Evolutionary conservation across 2,113 vertebrate species (phyloP).

Genomic region (Zootoca vivipara): DNA sequence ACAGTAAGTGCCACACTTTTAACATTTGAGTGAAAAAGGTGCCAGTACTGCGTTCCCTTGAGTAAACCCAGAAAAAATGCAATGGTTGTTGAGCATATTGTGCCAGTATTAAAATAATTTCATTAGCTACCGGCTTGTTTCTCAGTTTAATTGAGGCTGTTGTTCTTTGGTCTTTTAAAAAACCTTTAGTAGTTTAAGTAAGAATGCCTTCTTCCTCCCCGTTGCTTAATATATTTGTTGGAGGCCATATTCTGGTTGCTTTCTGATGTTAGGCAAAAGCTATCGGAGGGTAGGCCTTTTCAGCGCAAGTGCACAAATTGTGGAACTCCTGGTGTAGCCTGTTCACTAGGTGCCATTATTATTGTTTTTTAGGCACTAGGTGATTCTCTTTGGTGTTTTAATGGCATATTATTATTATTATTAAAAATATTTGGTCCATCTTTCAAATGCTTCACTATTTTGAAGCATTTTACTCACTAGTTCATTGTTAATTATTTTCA

Average conservation of each 20-base stretch:
- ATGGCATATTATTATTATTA: neutral
- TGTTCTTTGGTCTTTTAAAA: neutral
- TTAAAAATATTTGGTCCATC: neutral
- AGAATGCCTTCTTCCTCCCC: neutral
- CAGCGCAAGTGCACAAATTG: neutral
- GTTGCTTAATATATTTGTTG: neutral
- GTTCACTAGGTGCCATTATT: neutral
- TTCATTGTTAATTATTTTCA: neutral
- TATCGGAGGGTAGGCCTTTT: neutral
- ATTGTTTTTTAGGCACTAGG: neutral
- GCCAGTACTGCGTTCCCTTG: too few relatives aligned
- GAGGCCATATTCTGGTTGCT: neutral
- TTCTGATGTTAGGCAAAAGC: neutral
- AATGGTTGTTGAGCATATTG: neutral
- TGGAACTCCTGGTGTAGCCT: neutral
- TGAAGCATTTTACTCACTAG: neutral
- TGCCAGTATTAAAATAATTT: neutral
- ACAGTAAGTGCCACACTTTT: too few relatives aligned
- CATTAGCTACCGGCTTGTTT: neutral
- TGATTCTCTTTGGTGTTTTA: neutral
- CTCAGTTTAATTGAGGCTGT: neutral
- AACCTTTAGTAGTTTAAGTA: neutral
- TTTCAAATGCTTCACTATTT: neutral
- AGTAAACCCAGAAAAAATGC: too few relatives aligned
- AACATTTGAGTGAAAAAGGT: too few relatives aligned